These are phyloP conservation scores for Teleogryllus oceanicus DNA, from an alignment of 2,888 invertebrate species.

Conservation along the genomic window DNA sequence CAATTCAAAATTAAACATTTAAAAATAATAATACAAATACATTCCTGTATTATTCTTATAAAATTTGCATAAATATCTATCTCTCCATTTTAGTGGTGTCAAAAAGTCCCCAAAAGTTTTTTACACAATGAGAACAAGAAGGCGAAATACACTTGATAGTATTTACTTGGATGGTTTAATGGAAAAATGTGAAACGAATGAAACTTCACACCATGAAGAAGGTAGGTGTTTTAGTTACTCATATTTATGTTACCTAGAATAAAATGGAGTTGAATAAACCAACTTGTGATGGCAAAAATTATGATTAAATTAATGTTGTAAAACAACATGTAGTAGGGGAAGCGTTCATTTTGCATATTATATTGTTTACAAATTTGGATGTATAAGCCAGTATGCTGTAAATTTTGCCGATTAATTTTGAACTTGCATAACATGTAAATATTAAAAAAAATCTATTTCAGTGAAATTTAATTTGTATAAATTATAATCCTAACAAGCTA, in stretches of 20 bases:
- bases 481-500: too few relatives aligned
- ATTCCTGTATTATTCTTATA: neutral
- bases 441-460: too few relatives aligned
- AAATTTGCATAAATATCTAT: neutral
- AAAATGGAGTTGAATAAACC: neutral
- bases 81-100: neutral
- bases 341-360: too few relatives aligned
- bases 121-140: constrained; percentile 34
- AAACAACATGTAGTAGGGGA: too few relatives aligned
- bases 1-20: neutral
- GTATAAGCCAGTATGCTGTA: too few relatives aligned
- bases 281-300: too few relatives aligned
- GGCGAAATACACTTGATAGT: constrained; percentile 46
- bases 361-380: too few relatives aligned
- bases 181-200: constrained; percentile 45
- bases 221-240: constrained; percentile 28
- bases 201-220: constrained; percentile 42
- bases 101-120: constrained; percentile 27
- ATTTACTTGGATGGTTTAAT: constrained; percentile 47
- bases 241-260: neutral
- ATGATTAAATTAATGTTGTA: too few relatives aligned
- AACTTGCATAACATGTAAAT: too few relatives aligned
- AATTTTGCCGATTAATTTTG: too few relatives aligned
- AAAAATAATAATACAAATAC: neutral
- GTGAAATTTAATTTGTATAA: too few relatives aligned